Percentiles rank a stretch among this genome's conserved stretches.
Conservation (phyloP, 2,113 vertebrate species). For the Scophthalmus maximus region DNA sequence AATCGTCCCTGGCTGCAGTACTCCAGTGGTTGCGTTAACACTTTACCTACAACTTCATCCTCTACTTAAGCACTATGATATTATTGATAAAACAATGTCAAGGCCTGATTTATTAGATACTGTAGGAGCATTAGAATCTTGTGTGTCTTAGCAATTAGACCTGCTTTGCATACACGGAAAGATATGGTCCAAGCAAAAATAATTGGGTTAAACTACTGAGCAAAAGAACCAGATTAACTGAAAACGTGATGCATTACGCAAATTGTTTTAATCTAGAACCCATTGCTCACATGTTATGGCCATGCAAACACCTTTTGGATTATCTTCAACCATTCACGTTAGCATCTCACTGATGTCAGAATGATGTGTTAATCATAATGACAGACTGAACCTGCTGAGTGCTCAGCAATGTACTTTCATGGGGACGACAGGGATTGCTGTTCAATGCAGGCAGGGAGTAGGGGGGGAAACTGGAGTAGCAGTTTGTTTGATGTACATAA, state of each 20-base stretch:
- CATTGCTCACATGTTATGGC: not conserved
- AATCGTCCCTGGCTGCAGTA: conserved; percentile 39
- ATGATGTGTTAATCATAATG: conserved; percentile 29
- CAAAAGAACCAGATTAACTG: not conserved
- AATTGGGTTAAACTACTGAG: not conserved
- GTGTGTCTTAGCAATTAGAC: too few species aligned
- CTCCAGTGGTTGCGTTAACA: conserved; percentile 32
- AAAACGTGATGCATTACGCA: not conserved
- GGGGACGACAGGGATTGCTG: conserved; percentile 29
- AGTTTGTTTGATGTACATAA: conserved; percentile 70
- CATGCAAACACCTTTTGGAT: not conserved
- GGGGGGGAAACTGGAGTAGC: too few species aligned
- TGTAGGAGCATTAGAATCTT: not conserved
- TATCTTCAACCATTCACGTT: not conserved
- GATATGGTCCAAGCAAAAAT: not conserved
- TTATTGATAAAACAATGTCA: not conserved
- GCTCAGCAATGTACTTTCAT: conserved; percentile 11
- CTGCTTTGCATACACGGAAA: not conserved
- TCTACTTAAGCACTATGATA: not conserved
- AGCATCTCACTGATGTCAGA: conserved; percentile 27
- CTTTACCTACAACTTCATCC: not conserved
- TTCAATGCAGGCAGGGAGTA: conserved; percentile 38
- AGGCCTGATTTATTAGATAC: too few species aligned
- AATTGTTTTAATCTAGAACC: not conserved
- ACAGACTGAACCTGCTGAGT: conserved; percentile 19